These are phyloP conservation scores for Etia nguti DNA, from an alignment of 2,113 vertebrate species.

Conservation along the genomic window DNA sequence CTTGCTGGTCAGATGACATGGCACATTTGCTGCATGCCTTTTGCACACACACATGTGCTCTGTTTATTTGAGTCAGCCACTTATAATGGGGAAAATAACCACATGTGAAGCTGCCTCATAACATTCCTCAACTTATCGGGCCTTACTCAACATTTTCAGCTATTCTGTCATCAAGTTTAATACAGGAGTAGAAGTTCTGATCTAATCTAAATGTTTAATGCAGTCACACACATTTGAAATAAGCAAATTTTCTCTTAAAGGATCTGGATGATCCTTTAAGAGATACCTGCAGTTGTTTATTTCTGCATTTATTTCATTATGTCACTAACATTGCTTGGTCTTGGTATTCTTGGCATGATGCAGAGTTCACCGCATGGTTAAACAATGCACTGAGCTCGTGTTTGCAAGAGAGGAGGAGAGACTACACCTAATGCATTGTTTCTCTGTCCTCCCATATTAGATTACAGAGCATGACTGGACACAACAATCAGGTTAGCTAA, in stretches of 20 bases:
- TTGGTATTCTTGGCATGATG: conserved; percentile 42
- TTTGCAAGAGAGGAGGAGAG: not conserved
- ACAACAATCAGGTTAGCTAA: conserved; percentile 54
- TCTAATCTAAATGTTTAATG: not conserved
- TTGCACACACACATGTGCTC: not conserved
- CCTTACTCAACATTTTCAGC: not conserved
- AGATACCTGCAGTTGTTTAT: not conserved
- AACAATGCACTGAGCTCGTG: not conserved
- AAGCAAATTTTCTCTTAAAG: not conserved
- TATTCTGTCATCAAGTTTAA: not conserved
- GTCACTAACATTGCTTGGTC: not conserved
- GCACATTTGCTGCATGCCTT: not conserved
- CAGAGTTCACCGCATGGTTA: conserved; percentile 13
- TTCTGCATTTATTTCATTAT: conserved; percentile 8
- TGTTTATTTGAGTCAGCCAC: not conserved
- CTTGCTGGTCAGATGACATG: not conserved
- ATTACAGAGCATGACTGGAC: conserved; percentile 53
- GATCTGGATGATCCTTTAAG: not conserved
- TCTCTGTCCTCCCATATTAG: conserved; percentile 38
- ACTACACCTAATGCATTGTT: conserved; percentile 44
- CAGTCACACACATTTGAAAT: not conserved
- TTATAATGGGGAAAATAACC: not conserved
- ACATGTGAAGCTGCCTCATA: not conserved
- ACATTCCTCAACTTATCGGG: not conserved
- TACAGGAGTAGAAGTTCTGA: not conserved